Conservation (phyloP, 2,888 invertebrate species). For the Periphyllus acericola region DNA sequence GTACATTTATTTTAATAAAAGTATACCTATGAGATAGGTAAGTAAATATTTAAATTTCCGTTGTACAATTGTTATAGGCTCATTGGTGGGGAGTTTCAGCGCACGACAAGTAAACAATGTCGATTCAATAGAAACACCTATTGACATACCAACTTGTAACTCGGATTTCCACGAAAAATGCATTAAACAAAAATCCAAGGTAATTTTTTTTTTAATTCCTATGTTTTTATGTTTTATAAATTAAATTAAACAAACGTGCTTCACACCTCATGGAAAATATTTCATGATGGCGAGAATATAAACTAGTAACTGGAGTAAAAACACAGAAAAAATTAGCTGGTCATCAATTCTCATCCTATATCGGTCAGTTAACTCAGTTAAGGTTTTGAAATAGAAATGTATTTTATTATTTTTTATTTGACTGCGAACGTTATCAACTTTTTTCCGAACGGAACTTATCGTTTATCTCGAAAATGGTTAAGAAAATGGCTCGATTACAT, state of each 20-base stretch:
- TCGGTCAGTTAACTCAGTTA: no score
- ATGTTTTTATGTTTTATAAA: not conserved
- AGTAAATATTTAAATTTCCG: not conserved
- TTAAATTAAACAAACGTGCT: not conserved
- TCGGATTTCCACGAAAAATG: constrained; percentile 48
- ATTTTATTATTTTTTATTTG: no score
- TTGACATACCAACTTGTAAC: constrained; percentile 38
- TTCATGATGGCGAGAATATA: no score
- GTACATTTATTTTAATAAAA: not conserved
- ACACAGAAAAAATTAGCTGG: no score
- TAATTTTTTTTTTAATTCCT: not conserved
- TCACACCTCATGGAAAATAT: no score
- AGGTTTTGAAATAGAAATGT: no score
- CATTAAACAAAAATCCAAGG: constrained; percentile 56
- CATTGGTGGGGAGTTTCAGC: constrained; percentile 51
- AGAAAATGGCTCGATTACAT: no score
- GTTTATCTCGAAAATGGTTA: no score
- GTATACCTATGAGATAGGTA: not conserved
- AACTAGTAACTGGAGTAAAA: no score
- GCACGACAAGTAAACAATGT: constrained; percentile 17
- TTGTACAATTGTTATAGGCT: constrained; percentile 10
- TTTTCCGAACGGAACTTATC: no score
- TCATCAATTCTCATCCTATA: no score
- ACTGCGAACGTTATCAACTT: no score
- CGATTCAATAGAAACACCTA: not conserved